These are phyloP conservation scores for Lophura swinhoii DNA, from an alignment of 2,797 vertebrate species.

Conservation along the genomic window DNA sequence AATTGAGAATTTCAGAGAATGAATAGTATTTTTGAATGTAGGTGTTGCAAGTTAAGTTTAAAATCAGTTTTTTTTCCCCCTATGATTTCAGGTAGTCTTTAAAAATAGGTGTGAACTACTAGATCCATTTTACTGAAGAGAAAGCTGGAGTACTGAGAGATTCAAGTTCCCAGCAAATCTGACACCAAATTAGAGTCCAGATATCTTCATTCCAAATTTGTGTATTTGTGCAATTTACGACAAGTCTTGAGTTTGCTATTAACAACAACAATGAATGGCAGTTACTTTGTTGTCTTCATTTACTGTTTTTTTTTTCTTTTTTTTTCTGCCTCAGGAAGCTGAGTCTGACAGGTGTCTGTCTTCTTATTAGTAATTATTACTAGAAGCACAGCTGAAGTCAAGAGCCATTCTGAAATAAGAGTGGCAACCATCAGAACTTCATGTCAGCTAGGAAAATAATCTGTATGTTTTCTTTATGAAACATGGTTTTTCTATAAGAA, in stretches of 20 bases:
- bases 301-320: background rate
- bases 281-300: background rate
- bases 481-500: background rate
- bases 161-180: background rate
- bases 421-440: background rate
- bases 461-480: background rate
- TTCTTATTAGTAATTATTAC: background rate
- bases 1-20: background rate
- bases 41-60: background rate
- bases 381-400: background rate
- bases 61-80: background rate
- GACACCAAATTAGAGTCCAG: background rate
- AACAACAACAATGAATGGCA: background rate
- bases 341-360: background rate
- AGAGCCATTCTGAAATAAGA: background rate
- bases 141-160: background rate
- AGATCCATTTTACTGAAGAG: background rate
- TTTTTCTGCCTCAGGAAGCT: background rate
- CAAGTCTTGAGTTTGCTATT: background rate
- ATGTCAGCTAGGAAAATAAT: background rate
- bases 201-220: background rate
- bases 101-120: background rate
- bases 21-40: background rate
- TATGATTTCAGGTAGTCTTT: background rate
- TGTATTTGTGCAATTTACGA: background rate